Conservation (phyloP, 53 echinoderm and acorn worm species). For the Crossaster papposus region DNA sequence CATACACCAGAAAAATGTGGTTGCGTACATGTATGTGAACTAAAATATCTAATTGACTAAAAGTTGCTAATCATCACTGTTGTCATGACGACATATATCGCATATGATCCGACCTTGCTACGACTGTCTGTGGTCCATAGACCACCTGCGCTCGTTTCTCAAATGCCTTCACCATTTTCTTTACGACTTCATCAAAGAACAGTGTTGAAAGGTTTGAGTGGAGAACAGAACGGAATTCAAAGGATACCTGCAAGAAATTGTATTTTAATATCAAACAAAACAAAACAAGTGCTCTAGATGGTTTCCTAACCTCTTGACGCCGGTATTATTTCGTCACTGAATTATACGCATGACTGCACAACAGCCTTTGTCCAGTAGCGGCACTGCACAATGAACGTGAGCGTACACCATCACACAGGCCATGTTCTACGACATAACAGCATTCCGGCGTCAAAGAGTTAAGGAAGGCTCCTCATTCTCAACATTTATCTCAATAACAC, state of each 20-base stretch:
- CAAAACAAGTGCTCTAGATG: neutral
- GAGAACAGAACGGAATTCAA: conserved; percentile 91
- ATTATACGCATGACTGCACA: too few relatives aligned
- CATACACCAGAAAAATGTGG: too few relatives aligned
- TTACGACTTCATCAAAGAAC: conserved; percentile 99
- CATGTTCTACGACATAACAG: too few relatives aligned
- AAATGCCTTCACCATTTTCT: conserved; percentile 98
- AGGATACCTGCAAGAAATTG: conserved; percentile 75
- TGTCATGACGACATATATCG: conserved; percentile 50
- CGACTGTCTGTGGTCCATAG: conserved; percentile 72
- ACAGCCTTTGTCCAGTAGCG: too few relatives aligned
- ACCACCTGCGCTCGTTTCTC: conserved; percentile 81
- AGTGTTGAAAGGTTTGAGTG: conserved; percentile 88
- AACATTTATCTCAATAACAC: too few relatives aligned
- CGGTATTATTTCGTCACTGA: too few relatives aligned
- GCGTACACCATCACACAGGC: too few relatives aligned
- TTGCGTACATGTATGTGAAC: neutral
- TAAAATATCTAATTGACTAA: neutral
- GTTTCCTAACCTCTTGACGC: too few relatives aligned
- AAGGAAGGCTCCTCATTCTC: too few relatives aligned
- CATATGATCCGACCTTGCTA: conserved; percentile 57
- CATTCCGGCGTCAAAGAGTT: too few relatives aligned
- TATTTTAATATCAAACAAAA: neutral
- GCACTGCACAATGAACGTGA: too few relatives aligned
- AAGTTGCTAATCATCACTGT: neutral